A percentile compares a stretch with the other conserved stretches of the same genome.
These are phyloP conservation scores for Anabacerthia variegaticeps DNA, from an alignment of 2,797 vertebrate genomes.

Conservation along the genomic window DNA sequence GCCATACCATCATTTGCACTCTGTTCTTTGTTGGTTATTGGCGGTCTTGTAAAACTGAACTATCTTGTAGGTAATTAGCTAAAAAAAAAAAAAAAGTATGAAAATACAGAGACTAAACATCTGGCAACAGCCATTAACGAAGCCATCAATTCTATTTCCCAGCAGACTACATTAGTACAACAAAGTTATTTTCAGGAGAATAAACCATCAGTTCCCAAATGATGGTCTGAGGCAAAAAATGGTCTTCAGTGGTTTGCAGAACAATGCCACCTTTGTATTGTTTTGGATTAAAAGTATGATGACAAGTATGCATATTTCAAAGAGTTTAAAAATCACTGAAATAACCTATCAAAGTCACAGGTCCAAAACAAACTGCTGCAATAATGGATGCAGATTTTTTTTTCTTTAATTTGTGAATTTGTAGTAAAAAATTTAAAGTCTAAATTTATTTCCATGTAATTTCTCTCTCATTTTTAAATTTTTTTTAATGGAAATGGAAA, in stretches of 20 bases:
- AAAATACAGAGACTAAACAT: slow-evolving; percentile 46
- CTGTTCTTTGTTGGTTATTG: neutral
- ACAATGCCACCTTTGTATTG: neutral
- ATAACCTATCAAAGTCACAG: neutral
- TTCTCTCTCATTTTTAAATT: neutral
- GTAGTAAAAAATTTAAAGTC: neutral
- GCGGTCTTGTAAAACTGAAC: slow-evolving; percentile 28
- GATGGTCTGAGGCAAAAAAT: slow-evolving; percentile 8
- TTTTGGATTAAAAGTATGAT: neutral
- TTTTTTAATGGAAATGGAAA: neutral
- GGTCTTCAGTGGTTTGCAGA: neutral
- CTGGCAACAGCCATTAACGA: slow-evolving; percentile 23
- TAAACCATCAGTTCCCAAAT: neutral
- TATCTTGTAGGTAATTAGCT: slow-evolving; percentile 23
- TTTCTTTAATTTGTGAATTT: neutral
- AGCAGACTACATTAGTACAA: slow-evolving; percentile 3
- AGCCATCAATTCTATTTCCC: slow-evolving; percentile 26
- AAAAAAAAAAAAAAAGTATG: neutral
- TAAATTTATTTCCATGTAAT: neutral
- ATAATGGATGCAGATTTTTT: neutral
- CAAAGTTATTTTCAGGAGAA: slow-evolving; percentile 33
- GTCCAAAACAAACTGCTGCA: neutral
- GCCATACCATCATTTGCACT: neutral
- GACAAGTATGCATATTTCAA: neutral
- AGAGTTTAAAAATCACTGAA: neutral